A percentile compares a stretch with the other conserved stretches of the same genome.
Conservation (phyloP, 2,888 invertebrate species). For the Cerastoderma edule region DNA sequence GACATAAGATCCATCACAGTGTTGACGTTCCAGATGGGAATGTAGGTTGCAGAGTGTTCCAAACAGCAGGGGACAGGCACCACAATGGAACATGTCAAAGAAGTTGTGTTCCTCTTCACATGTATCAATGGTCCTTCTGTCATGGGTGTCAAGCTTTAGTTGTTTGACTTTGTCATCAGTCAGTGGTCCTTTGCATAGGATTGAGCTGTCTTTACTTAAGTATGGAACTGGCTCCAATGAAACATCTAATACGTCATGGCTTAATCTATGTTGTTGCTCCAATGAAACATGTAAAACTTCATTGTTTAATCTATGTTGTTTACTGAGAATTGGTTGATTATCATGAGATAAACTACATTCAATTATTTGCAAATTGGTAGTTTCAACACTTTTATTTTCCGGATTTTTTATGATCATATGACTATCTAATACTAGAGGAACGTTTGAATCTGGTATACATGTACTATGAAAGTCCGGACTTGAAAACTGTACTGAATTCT, state of each 20-base stretch:
- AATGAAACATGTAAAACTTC: too few relatives aligned
- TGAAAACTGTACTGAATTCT: neutral
- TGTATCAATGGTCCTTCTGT: neutral
- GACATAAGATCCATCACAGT: neutral
- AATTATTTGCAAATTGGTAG: neutral
- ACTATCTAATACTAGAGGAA: too few relatives aligned
- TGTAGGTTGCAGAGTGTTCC: conserved; percentile 17
- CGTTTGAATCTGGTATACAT: too few relatives aligned
- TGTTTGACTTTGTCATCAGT: neutral
- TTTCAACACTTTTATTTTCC: neutral
- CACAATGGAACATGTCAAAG: conserved; percentile 10
- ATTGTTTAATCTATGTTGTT: too few relatives aligned
- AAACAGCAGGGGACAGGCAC: conserved; percentile 8
- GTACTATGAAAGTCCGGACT: neutral
- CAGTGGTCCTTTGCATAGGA: neutral
- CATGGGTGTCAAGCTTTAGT: neutral
- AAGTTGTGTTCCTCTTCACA: neutral
- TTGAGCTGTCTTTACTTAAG: neutral
- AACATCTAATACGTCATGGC: too few relatives aligned
- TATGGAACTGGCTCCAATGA: conserved; percentile 1
- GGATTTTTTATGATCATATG: too few relatives aligned
- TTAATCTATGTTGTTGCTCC: neutral
- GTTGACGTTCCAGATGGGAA: conserved; percentile 6
- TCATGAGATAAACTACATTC: too few relatives aligned
- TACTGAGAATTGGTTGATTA: too few relatives aligned